phyloP scores from a whole-genome alignment of 2,888 invertebrate species.

The Monoplex corrugatus region DNA sequence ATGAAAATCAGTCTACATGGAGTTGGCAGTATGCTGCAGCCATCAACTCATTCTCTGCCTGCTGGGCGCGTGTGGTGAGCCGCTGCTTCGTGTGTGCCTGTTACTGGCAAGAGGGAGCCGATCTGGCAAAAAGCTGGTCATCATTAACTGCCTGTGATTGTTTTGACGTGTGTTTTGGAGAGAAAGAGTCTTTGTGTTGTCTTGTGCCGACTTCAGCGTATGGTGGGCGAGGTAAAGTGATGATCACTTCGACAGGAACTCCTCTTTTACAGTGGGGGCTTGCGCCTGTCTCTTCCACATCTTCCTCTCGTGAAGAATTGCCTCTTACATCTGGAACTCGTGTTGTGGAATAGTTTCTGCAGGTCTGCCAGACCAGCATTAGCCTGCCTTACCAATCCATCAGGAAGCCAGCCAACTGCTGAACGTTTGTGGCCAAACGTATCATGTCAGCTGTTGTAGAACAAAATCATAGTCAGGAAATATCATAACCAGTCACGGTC shows the following conservation, averaged over 20 bases:
- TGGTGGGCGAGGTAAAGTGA: neutral
- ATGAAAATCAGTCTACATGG: slow-evolving; percentile 33
- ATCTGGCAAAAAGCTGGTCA: slow-evolving; percentile 16
- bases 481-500: no score
- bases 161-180: slow-evolving; percentile 9
- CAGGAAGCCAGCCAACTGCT: neutral
- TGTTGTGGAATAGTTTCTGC: neutral
- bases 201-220: neutral
- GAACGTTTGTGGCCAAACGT: neutral
- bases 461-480: neutral
- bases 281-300: no score
- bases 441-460: neutral
- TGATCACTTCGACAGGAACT: neutral
- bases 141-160: slow-evolving; percentile 1
- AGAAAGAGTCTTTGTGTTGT: slow-evolving; percentile 6
- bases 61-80: neutral
- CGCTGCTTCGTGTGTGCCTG: neutral
- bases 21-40: neutral
- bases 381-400: neutral
- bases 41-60: neutral
- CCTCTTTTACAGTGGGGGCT: no score
- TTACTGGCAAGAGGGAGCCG: neutral
- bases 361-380: neutral
- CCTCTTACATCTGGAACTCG: neutral
- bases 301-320: neutral